A percentile compares a stretch with the other conserved stretches of the same genome.
Evolutionary conservation across 1,140 invertebrate species (phyloP).

Genomic region (Halesus radiatus): DNA sequence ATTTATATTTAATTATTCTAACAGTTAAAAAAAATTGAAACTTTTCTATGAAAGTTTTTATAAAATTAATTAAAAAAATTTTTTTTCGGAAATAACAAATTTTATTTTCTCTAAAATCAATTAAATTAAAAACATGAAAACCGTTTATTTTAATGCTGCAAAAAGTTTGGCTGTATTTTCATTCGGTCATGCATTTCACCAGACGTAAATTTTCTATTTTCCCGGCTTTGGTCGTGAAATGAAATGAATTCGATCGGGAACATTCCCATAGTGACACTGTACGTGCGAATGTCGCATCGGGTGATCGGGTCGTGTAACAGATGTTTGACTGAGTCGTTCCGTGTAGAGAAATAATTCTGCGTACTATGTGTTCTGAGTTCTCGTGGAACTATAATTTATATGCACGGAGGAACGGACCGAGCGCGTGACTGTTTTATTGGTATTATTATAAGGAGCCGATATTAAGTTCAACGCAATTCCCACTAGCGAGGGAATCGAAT

Average conservation of each 20-base stretch:
- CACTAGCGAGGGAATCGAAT: neutral
- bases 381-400: slow-evolving; percentile 47
- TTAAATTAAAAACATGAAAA: neutral
- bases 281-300: slow-evolving; percentile 28
- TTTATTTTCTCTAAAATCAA: too few species aligned
- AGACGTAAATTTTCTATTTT: neutral
- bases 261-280: slow-evolving; percentile 8
- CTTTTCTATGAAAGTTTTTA: neutral
- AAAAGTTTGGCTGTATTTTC: neutral
- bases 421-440: slow-evolving; percentile 26
- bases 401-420: slow-evolving; percentile 24
- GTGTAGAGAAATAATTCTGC: slow-evolving; percentile 48
- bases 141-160: neutral
- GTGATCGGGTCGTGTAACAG: slow-evolving; percentile 39
- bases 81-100: too few species aligned
- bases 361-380: slow-evolving; percentile 53
- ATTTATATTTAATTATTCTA: neutral
- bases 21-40: neutral
- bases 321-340: slow-evolving; percentile 12
- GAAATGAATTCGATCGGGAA: neutral
- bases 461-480: neutral
- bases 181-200: neutral
- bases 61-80: too few species aligned
- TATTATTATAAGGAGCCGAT: neutral
- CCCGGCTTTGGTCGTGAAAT: neutral